A percentile compares a stretch with the other conserved stretches of the same genome.
These are phyloP conservation scores for Zaprionus capensis DNA, from an alignment of 1,140 invertebrate species.

Conservation along the genomic window DNA sequence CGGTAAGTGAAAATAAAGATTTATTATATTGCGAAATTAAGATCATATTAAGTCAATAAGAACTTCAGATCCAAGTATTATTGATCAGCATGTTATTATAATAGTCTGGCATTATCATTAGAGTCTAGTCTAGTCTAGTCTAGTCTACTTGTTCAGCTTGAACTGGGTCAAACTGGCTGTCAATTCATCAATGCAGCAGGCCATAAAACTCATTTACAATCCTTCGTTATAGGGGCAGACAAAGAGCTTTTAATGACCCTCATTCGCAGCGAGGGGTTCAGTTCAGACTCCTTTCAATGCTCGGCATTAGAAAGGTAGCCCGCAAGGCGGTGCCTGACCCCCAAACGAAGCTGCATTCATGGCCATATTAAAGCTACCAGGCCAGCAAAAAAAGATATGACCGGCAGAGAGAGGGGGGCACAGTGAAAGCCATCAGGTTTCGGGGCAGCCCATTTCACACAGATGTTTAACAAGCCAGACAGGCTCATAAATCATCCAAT, in stretches of 20 bases:
- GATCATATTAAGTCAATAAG: not conserved
- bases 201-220: conserved; percentile 76
- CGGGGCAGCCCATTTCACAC: conserved; percentile 71
- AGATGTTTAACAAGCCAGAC: conserved; percentile 75
- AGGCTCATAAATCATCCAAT: conserved; percentile 77
- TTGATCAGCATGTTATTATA: not conserved
- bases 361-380: conserved; percentile 42
- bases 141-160: not conserved
- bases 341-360: conserved; percentile 56
- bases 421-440: conserved; percentile 68
- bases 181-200: conserved; percentile 66
- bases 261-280: conserved; percentile 33
- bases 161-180: conserved; percentile 28
- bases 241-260: conserved; percentile 68
- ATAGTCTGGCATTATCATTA: not conserved
- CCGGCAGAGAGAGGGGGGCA: not conserved
- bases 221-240: conserved; percentile 63
- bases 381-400: conserved; percentile 25
- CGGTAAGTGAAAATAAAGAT: conserved; percentile 57
- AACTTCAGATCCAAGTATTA: not conserved
- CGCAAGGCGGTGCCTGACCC: conserved; percentile 76
- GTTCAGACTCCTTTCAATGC: conserved; percentile 52
- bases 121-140: not conserved
- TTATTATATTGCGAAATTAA: too few species aligned
- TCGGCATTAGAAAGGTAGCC: conserved; percentile 76